Evolutionary conservation across 2,113 vertebrate species (phyloP), one percentile per base, ranked within the genome.

Genomic region (Electrona antarctica): DNA sequence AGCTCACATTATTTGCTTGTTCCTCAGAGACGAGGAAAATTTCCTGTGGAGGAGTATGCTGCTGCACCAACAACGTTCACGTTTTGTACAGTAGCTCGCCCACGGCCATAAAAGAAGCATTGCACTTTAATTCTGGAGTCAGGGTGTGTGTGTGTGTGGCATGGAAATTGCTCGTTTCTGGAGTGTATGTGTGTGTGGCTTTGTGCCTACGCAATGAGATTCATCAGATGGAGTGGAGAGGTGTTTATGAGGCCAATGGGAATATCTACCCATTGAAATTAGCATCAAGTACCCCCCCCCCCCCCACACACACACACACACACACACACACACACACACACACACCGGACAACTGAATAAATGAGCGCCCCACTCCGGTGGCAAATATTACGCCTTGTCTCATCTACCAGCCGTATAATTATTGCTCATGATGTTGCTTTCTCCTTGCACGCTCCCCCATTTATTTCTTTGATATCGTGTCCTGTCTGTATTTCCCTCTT

Each of bases 241-340:
- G 78, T 78, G 76, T 88, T 90, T 86, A 87, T 80, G 84, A 89
- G 85, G 87, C 86, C 81, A 74, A 76, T 91, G 88, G 87, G 87
- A 89, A 87, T 88, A 90, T 88, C 76, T 85, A 85, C 83, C 80
- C 79, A 60, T 88, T 84, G 85, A 87, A 90, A 89, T 92, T 90
- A 89, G 87, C 84, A 83, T 91, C 88, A 91, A 90, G 87, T 87
- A 85, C 87, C 89, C 80, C 86, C 85, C 33, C 29, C 29, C 2
- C 29, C 29, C 29, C 29, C n/a, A 21, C 21, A 21, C 21, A 21
- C 21, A 21, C 21, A 21, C 21, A 21, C 21, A 21, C 21, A 21
- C 21, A 21, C 21, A 21, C 21, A 21, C 21, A 21, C 21, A 21
- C 21, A 21, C 21, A 21, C 21, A 21, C 21, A 21, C 21, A 88